Evolutionary conservation across 2,888 invertebrate species (phyloP).

Genomic region (Camponotus fellah): DNA sequence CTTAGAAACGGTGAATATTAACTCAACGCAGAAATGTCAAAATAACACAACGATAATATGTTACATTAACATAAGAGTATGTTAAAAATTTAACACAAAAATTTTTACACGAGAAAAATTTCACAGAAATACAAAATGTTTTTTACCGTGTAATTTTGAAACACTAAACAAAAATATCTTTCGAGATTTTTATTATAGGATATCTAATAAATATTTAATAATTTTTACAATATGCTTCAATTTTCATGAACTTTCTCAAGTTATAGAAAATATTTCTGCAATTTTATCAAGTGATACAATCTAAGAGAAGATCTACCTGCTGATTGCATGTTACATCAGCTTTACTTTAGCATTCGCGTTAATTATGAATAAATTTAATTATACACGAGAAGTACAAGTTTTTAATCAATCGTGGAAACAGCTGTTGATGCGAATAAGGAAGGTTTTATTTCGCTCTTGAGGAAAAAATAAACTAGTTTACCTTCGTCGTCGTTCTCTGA

Average conservation of each 20-base stretch:
- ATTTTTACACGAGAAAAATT: too few relatives aligned
- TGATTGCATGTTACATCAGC: background rate
- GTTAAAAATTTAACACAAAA: too few relatives aligned
- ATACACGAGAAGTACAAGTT: background rate
- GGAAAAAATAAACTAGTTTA: slow-evolving; percentile 37
- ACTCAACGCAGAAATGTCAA: too few relatives aligned
- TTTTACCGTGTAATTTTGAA: too few relatives aligned
- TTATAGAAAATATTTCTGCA: background rate
- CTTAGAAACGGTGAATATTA: too few relatives aligned
- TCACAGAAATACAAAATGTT: too few relatives aligned
- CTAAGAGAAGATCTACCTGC: background rate
- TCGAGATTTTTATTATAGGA: background rate
- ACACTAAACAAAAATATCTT: background rate
- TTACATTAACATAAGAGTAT: too few relatives aligned
- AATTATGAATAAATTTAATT: slow-evolving; percentile 2
- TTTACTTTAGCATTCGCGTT: background rate
- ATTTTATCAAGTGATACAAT: background rate
- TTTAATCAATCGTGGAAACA: background rate
- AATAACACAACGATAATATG: too few relatives aligned
- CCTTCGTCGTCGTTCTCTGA: slow-evolving; percentile 47
- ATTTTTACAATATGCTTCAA: background rate
- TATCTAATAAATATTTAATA: background rate
- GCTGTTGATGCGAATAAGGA: slow-evolving; percentile 6
- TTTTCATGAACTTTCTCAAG: background rate
- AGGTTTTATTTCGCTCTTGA: slow-evolving; percentile 14